A percentile compares a stretch with the other conserved stretches of the same genome.
These are phyloP conservation scores for Trissolcus basalis DNA, from an alignment of 1,140 invertebrate genomes.

Conservation along the genomic window DNA sequence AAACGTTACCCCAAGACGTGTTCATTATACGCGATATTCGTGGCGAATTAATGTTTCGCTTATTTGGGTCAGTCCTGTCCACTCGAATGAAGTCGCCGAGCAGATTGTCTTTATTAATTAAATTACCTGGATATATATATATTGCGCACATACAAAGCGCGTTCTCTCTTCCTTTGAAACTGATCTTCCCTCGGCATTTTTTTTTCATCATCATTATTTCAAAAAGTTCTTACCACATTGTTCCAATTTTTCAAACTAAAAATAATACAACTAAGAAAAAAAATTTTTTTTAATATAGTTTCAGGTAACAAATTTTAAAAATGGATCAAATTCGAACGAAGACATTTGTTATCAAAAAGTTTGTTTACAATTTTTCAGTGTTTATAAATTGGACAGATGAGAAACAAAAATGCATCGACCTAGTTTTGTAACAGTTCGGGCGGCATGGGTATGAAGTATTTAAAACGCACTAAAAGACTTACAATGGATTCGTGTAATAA, in stretches of 20 bases:
- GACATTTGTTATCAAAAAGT: no score
- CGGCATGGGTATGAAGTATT: slow-evolving; percentile 42
- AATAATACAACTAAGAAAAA: no score
- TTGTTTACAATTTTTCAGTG: no score
- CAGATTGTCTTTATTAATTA: slow-evolving; percentile 15
- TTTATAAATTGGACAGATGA: slow-evolving; percentile 8
- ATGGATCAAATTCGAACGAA: no score
- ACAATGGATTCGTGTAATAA: slow-evolving; percentile 69
- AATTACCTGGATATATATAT: background rate
- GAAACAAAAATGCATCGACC: slow-evolving; percentile 41
- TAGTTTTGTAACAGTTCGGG: slow-evolving; percentile 20
- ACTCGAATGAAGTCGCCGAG: background rate
- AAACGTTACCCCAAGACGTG: slow-evolving; percentile 38
- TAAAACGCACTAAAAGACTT: slow-evolving; percentile 63
- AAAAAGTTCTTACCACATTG: background rate
- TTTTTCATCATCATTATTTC: background rate
- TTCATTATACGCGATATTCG: slow-evolving; percentile 32
- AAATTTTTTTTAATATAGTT: no score
- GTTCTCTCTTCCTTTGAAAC: background rate
- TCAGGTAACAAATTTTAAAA: no score
- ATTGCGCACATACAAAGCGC: no score
- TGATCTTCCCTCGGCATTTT: background rate
- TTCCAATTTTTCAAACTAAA: no score
- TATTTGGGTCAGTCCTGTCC: slow-evolving; percentile 30
- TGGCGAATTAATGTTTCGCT: slow-evolving; percentile 36